Conservation (phyloP, 2,113 vertebrate genomes). For the Coptodon bakossiorum region DNA sequence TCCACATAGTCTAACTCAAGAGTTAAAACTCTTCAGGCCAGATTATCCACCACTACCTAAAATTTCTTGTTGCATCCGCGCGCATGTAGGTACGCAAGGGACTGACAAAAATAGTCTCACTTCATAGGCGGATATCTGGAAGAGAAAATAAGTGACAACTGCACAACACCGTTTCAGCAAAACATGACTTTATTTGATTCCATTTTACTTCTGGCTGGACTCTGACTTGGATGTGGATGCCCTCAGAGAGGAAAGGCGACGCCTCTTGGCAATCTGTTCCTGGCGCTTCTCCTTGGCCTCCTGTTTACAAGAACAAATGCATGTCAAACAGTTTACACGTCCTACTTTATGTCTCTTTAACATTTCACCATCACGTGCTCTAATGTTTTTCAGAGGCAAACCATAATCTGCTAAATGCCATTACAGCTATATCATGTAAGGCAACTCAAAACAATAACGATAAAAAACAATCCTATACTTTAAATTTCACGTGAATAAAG, state of each 20-base stretch:
- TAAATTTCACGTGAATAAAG: neutral
- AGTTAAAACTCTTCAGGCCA: neutral
- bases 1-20: neutral
- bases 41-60: neutral
- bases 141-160: neutral
- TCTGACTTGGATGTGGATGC: constrained; percentile 97
- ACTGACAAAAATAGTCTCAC: neutral
- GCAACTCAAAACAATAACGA: neutral
- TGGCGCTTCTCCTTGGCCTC: constrained; percentile 98
- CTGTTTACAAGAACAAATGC: constrained; percentile 59
- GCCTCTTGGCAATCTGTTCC: constrained; percentile 97
- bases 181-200: constrained; percentile 74
- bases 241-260: constrained; percentile 93
- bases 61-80: neutral
- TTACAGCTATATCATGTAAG: neutral
- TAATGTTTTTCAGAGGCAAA: neutral
- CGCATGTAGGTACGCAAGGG: neutral
- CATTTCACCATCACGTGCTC: neutral
- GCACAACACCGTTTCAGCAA: constrained; percentile 38
- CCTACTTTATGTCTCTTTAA: neutral
- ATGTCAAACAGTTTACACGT: neutral
- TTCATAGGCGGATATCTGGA: neutral
- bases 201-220: constrained; percentile 93
- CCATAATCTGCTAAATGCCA: neutral
- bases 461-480: too few species aligned